phyloP scores from a whole-genome alignment of 2,888 invertebrate genomes.

The Amblyteles armatorius region DNA sequence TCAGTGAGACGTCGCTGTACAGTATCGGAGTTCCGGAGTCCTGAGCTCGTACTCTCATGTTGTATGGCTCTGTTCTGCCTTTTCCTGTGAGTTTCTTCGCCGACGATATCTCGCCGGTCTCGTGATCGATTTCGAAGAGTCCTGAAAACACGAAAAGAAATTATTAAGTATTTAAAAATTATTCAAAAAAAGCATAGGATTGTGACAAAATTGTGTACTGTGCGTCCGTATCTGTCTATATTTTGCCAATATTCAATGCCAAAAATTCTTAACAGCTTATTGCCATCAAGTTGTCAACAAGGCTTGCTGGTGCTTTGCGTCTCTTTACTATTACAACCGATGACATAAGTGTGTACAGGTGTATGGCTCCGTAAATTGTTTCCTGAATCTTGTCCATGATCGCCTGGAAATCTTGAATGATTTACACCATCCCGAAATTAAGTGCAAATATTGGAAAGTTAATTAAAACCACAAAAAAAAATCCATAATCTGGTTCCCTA shows the following conservation, averaged over 20 bases:
- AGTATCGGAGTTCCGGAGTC: constrained; percentile 89
- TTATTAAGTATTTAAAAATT: constrained; percentile 4
- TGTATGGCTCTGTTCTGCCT: constrained; percentile 91
- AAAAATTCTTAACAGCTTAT: not conserved
- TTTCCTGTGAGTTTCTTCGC: constrained; percentile 89
- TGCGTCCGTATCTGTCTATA: no score
- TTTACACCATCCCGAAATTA: no score
- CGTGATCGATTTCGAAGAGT: constrained; percentile 88
- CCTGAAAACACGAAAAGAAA: constrained; percentile 82
- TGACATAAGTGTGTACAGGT: no score
- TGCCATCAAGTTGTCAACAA: not conserved
- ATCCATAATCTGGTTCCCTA: no score
- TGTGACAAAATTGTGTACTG: not conserved
- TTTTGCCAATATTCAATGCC: no score
- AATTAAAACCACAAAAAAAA: no score
- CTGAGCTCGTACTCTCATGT: constrained; percentile 88
- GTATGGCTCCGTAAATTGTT: no score
- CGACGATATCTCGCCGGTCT: constrained; percentile 89
- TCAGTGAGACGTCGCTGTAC: constrained; percentile 87
- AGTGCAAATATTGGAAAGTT: no score
- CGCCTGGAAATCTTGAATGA: no score
- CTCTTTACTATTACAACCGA: no score
- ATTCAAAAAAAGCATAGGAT: not conserved
- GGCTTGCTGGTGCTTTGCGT: no score
- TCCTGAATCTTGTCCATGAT: no score